Evolutionary conservation across 2,113 vertebrate genomes (phyloP), one percentile per base, ranked within the genome.

Genomic region (Indri indri): DNA sequence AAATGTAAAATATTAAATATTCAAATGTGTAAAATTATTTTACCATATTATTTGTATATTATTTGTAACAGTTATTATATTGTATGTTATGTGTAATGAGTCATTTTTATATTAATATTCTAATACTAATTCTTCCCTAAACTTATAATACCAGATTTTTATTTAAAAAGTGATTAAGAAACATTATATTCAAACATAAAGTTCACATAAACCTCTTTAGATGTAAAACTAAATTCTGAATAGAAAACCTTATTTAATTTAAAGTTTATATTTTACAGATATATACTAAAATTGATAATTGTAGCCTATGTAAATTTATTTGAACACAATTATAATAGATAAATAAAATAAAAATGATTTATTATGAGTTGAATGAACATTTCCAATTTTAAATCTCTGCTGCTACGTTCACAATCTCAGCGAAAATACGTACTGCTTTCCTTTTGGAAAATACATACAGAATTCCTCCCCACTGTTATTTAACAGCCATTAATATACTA

Each of bases 181-280:
- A 65, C 11, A 23, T 20, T 68, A 68, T 79, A 77, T 65, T 81
- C 42, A 71, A 96, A 34, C 3, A 65, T 37, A 40, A 40, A 70
- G 34, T 71, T 89, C 25, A 71, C 22, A 63, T 37, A 94, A 63
- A 13, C 71, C 27, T 82, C n/a, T 91, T 82, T 54, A 91, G n/a
- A 79, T 74, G 23, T 70, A 88, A 96, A 88, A 85, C 8, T 68
- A 80, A 91, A 85, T 22, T 71, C 32, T 90, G 10, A 66, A 83
- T 45, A 34, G 27, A 87, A 94, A 77, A 76, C 13, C 10, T 84
- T 57, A 83, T 27, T 63, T 59, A 63, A 40, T 91, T 20, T 66
- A 86, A 6, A 52, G 22, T 57, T 96, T 86, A n/a, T 87, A 82
- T 77, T 92, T 92, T 94, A 90, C 40, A 77, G 10, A 50, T 50